Evolutionary conservation across 2,888 invertebrate species (phyloP), one percentile per base, ranked within the genome.

Genomic region (Ypsolopha sequella): DNA sequence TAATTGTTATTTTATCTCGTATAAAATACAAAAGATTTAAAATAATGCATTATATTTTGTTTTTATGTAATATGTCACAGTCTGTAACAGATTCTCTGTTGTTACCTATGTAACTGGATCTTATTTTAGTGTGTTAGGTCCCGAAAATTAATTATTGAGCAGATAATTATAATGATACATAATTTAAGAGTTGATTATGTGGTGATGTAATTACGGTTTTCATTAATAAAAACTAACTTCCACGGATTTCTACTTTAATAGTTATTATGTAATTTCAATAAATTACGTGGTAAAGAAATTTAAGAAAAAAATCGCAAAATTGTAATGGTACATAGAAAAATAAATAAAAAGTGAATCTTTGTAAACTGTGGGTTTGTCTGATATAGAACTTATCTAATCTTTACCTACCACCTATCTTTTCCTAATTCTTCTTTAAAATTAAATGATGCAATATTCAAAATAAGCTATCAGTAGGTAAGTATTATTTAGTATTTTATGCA

Each of bases 321-420:
- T 85, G 84, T 85, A 82, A 84, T 76, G 69, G 71, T 76, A 75
- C 64, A 74, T 80, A 81, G 80, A 82, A 85, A 78, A 82, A 78
- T 70, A 65, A 85, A 84, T 80, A 82, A 85, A 85, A 84, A 80
- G 74, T 78, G 78, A 77, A 76, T 82, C 79, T 85, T 86, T 84
- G 76, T 84, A 84, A 80, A 61, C 64, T n/a, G 64, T 68, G 76
- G 63, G 72, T 81, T 82, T 84, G 60, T 73, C 62, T 77, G 52
- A 59, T 24, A 24, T 24, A 24, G 24, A 24, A 24, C 24, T 24
- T 24, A 24, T 24, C 24, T 24, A 24, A 24, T 24, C 24, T 24
- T 7, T 43, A 13, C 39, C 39, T n/a, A n/a, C 39, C 39, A n/a
- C 10, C 39, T 39, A n/a, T 11, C 39, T 39, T 9, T 39, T 9